phyloP scores from a whole-genome alignment of 2,797 vertebrate species.

The Tadarida brasiliensis region DNA sequence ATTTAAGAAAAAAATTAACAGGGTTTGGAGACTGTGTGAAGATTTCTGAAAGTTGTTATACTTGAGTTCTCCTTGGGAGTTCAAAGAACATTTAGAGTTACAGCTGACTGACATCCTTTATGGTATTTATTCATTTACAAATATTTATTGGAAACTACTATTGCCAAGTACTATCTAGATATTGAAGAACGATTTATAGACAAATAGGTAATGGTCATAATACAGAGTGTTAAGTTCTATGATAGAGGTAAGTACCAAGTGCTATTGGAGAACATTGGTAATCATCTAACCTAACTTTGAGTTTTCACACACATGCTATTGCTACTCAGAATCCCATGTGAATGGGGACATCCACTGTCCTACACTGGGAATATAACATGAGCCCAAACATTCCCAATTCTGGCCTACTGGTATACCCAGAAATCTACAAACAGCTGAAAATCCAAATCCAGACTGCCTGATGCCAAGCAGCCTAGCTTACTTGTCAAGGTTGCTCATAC shows the following conservation, averaged over 20 bases:
- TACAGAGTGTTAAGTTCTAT: background rate
- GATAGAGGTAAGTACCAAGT: background rate
- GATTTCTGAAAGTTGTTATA: background rate
- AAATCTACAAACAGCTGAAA: background rate
- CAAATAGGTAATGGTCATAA: background rate
- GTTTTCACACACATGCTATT: background rate
- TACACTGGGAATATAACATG: background rate
- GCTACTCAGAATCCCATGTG: background rate
- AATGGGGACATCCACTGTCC: background rate
- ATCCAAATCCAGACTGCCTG: background rate
- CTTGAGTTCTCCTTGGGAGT: constrained; percentile 20
- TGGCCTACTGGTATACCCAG: background rate
- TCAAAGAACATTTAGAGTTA: background rate
- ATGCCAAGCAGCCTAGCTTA: background rate
- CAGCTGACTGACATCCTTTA: background rate
- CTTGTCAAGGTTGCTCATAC: background rate
- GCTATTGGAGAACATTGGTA: background rate
- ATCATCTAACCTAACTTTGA: background rate
- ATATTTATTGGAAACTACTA: background rate
- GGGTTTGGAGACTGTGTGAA: background rate
- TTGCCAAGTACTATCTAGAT: background rate
- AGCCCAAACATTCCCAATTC: background rate
- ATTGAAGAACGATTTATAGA: background rate
- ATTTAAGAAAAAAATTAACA: background rate
- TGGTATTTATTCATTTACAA: background rate